A percentile compares a stretch with the other conserved stretches of the same genome.
phyloP scores from a whole-genome alignment of 2,113 vertebrate genomes.

The Oostethus manadensis region DNA sequence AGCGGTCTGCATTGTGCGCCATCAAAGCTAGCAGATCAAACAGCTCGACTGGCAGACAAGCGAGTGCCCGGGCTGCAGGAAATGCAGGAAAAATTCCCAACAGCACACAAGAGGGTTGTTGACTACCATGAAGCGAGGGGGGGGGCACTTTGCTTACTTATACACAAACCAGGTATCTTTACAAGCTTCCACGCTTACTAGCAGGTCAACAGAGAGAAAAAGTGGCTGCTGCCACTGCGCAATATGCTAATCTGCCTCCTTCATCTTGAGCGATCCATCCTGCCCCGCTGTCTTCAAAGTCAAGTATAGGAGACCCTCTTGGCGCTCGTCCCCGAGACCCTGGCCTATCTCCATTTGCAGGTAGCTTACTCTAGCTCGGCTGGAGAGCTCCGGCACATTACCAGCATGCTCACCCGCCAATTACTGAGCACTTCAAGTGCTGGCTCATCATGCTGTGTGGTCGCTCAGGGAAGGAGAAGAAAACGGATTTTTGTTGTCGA shows the following conservation, averaged over 20 bases:
- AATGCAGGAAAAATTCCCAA: slow-evolving; percentile 34
- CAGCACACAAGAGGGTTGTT: slow-evolving; percentile 15
- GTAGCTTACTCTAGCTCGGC: slow-evolving; percentile 38
- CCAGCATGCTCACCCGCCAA: slow-evolving; percentile 35
- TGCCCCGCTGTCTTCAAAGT: slow-evolving; percentile 46
- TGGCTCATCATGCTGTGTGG: slow-evolving; percentile 17
- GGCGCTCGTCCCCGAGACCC: slow-evolving; percentile 12
- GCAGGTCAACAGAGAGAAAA: slow-evolving; percentile 37
- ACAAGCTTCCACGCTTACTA: slow-evolving; percentile 58
- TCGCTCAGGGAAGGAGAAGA: too few species aligned
- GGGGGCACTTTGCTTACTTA: neutral
- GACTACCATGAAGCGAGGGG: slow-evolving; percentile 10
- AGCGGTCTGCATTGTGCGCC: slow-evolving; percentile 23
- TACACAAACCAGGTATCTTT: neutral
- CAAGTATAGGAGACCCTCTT: slow-evolving; percentile 38
- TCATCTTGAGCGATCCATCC: slow-evolving; percentile 42
- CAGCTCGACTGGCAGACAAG: slow-evolving; percentile 41
- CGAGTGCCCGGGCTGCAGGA: slow-evolving; percentile 32
- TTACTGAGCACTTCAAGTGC: slow-evolving; percentile 49
- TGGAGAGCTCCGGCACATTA: slow-evolving; percentile 33
- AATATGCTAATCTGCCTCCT: slow-evolving; percentile 53
- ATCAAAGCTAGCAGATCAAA: slow-evolving; percentile 62
- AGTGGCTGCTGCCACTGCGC: neutral
- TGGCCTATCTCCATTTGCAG: slow-evolving; percentile 36
- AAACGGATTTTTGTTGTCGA: neutral